A percentile compares a stretch with the other conserved stretches of the same genome.
phyloP scores from a whole-genome alignment of 1,140 invertebrate genomes.

The Agrypnia vestita region DNA sequence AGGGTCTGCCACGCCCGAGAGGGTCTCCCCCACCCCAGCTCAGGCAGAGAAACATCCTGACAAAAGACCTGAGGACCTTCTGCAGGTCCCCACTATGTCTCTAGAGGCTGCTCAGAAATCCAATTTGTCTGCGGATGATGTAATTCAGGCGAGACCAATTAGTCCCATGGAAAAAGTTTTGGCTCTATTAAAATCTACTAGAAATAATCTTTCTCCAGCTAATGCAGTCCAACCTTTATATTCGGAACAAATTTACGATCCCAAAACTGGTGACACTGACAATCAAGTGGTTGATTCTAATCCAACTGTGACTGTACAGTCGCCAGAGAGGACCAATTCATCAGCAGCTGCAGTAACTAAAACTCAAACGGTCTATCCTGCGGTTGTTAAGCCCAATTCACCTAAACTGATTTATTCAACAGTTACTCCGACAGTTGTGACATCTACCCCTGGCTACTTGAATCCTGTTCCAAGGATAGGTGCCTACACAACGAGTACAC shows the following conservation, averaged over 20 bases:
- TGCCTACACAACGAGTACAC: constrained; percentile 64
- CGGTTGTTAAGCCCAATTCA: constrained; percentile 66
- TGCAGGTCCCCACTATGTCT: constrained; percentile 60
- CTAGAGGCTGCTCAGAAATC: constrained; percentile 71
- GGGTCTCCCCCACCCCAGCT: constrained; percentile 65
- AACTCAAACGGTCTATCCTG: constrained; percentile 53
- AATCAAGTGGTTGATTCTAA: constrained; percentile 66
- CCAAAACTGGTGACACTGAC: constrained; percentile 58
- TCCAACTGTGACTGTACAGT: constrained; percentile 57
- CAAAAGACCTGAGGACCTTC: constrained; percentile 39
- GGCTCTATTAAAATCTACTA: constrained; percentile 68
- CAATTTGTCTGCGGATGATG: constrained; percentile 70
- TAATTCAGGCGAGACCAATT: constrained; percentile 67
- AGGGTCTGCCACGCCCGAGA: constrained; percentile 76
- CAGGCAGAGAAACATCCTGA: constrained; percentile 59
- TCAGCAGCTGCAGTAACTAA: constrained; percentile 21
- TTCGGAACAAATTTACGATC: constrained; percentile 58
- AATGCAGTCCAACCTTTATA: constrained; percentile 65
- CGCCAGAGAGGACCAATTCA: constrained; percentile 63
- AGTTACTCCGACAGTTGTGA: constrained; percentile 63
- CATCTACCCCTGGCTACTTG: constrained; percentile 64
- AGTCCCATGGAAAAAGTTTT: constrained; percentile 69
- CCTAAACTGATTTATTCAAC: constrained; percentile 63
- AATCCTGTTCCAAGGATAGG: constrained; percentile 66
- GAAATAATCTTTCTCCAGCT: constrained; percentile 70